These are phyloP conservation scores for Amiota minor DNA, from an alignment of 2,888 invertebrate species.

Conservation along the genomic window DNA sequence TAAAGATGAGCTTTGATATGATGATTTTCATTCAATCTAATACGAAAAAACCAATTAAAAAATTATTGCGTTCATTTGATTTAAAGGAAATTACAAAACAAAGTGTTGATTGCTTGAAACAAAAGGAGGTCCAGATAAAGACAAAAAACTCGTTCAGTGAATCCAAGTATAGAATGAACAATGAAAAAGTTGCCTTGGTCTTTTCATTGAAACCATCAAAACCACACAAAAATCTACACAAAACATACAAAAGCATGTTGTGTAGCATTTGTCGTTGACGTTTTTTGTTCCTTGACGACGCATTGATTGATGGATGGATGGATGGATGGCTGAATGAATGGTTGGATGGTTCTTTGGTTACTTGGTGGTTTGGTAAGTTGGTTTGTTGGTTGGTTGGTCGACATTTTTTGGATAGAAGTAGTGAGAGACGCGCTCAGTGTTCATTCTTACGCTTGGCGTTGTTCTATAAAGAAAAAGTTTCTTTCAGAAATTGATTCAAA, in stretches of 20 bases:
- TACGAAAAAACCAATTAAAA: conserved; percentile 22
- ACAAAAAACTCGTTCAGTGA: neutral
- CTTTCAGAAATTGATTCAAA: conserved; percentile 21
- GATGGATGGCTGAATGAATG: neutral
- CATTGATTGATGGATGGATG: conserved; percentile 58
- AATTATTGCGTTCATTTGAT: conserved; percentile 27
- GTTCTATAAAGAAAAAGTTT: too few relatives aligned
- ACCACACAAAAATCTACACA: conserved; percentile 24
- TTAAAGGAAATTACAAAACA: conserved; percentile 10
- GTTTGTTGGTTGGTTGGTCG: too few relatives aligned
- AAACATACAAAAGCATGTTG: conserved; percentile 42
- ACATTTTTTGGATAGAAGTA: too few relatives aligned
- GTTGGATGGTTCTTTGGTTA: too few relatives aligned
- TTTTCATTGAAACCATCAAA: neutral
- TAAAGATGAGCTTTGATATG: conserved; percentile 3
- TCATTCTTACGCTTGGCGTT: too few relatives aligned
- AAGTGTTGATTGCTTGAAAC: conserved; percentile 20
- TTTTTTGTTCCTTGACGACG: conserved; percentile 52
- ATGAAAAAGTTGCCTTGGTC: neutral
- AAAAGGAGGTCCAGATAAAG: neutral
- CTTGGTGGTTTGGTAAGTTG: too few relatives aligned
- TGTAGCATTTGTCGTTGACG: conserved; percentile 54
- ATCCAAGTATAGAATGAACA: neutral
- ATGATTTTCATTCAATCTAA: too few relatives aligned
- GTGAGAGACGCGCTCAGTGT: too few relatives aligned